Evolutionary conservation across 2,888 invertebrate species (phyloP), one percentile per base, ranked within the genome.

Genomic region (Athalia circularis): DNA sequence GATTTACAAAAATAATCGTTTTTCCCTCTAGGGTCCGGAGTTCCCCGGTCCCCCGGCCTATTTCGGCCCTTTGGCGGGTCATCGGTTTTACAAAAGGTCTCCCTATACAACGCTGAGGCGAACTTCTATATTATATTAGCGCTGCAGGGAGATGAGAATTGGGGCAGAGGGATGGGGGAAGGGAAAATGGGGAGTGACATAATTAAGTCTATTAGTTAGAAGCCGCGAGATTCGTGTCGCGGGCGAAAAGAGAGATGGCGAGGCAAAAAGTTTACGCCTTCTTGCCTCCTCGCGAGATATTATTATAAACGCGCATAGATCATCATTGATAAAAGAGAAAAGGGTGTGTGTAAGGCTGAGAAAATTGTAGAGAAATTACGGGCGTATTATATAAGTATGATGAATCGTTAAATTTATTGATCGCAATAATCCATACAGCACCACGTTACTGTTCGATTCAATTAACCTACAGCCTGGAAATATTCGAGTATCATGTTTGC

Each of bases 1-100:
- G 80, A 84, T 84, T 83, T 81, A 79, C 78, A 70, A 82, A 82
- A 85, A 84, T 83, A 80, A 82, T 82, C 83, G 81, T 64, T 78
- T 80, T 57, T 29, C 65, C 77, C 70, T 70, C 74, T 65, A 64
- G 68, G 77, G 77, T 59, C 62, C 75, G 50, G 62, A 9, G 61
- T 29, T 29, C 29, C 29, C 29, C 29, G 29, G 29, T 29, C 29
- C 72, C 45, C 13, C 68, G 29, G 7, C 65, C 47, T n/a, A 4
- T 45, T 13, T 4, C 47, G 61, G 61, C 48, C 72, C 54, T 67
- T 15, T 77, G 70, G 70, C 78, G 80, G 77, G 68, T 77, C 81
- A 82, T 82, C 80, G 79, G 74, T 52, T 79, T 79, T 80, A 70
- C 52, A 79, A 76, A 79, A 65, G 59, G 79, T 67, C 62, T 77